These are phyloP conservation scores for Mus minutoides DNA, from an alignment of 2,797 vertebrate species.

Conservation along the genomic window DNA sequence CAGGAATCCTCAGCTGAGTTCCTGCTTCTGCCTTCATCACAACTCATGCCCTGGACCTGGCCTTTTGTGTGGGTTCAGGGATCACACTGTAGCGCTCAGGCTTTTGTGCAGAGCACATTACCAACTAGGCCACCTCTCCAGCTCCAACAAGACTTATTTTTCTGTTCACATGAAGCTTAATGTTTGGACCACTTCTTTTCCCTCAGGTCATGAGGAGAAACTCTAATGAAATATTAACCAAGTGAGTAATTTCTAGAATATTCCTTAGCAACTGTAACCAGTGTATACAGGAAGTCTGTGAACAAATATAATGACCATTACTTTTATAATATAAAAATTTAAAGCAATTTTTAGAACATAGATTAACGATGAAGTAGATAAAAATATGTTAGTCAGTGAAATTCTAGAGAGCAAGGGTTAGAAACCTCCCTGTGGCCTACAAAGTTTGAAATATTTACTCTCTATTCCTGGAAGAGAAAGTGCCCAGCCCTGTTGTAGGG, in stretches of 20 bases:
- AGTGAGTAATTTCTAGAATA: neutral
- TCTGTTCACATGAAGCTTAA: accelerated
- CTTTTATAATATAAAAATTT: neutral
- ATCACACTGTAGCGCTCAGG: neutral
- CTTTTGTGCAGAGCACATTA: neutral
- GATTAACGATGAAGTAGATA: neutral
- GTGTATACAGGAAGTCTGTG: accelerated
- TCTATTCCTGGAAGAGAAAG: neutral
- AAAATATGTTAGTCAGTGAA: neutral
- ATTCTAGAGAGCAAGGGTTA: neutral
- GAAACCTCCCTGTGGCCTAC: neutral
- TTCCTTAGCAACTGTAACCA: accelerated
- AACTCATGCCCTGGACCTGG: neutral
- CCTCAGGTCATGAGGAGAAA: neutral
- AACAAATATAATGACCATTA: neutral
- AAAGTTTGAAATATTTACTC: neutral
- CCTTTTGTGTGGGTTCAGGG: neutral
- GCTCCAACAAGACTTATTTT: neutral
- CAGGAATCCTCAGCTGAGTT: neutral
- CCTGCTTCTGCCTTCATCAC: neutral
- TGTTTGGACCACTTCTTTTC: neutral
- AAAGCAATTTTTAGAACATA: neutral
- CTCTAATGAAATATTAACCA: neutral
- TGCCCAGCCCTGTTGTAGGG: neutral
- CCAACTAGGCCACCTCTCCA: accelerated